Conservation (phyloP, 1,140 invertebrate species). For the Belonocnema kinseyi region DNA sequence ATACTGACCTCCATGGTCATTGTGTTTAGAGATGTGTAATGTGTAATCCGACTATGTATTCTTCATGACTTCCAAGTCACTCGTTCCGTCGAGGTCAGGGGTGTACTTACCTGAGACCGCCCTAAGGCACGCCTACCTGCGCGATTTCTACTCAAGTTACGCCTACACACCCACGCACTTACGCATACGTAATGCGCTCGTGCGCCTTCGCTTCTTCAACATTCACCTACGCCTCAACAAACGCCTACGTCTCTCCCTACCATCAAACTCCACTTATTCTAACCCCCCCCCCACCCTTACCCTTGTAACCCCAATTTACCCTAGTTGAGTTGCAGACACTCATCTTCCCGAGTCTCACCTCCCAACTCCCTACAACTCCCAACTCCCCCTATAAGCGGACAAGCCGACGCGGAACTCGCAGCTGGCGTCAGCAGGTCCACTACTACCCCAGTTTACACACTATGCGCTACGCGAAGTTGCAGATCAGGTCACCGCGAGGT, state of each 20-base stretch:
- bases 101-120: constrained; percentile 72
- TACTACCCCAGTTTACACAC: constrained; percentile 63
- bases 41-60: neutral
- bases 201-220: constrained; percentile 43
- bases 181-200: constrained; percentile 28
- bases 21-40: neutral
- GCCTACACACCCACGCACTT: constrained; percentile 68
- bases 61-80: constrained; percentile 40
- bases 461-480: constrained; percentile 52
- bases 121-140: constrained; percentile 74
- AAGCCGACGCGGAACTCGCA: constrained; percentile 37
- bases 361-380: constrained; percentile 39
- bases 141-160: constrained; percentile 65
- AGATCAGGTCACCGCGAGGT: constrained; percentile 57
- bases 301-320: constrained; percentile 11
- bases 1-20: neutral
- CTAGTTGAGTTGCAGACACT: neutral
- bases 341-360: constrained; percentile 46
- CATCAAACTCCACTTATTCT: constrained; percentile 35
- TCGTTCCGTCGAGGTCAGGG: constrained; percentile 67
- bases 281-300: neutral
- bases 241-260: constrained; percentile 46
- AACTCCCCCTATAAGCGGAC: constrained; percentile 13
- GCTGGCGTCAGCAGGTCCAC: constrained; percentile 43
- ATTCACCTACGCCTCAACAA: constrained; percentile 62